Base-by-base conservation (phyloP, 2,888 invertebrate species). In the Rotaria macrura region DNA sequence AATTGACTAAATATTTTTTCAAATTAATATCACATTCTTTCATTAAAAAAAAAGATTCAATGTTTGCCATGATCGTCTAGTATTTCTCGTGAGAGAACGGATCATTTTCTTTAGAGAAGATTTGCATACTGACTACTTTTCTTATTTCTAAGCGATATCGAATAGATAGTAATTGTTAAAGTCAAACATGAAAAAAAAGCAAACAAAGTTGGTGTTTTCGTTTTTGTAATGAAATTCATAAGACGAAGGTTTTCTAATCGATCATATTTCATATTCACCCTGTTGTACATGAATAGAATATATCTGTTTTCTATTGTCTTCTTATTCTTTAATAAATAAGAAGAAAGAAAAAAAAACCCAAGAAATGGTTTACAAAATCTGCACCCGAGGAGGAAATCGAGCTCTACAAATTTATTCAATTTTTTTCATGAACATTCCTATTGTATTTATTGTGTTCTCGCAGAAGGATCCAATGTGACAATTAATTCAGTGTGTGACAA, bases 321-420 rank as follows among this genome's bases (percentile, higher is more conserved):
- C 65, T 54, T 54, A 54, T 65, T 17, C 34, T 34, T 65, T 6
- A 34, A 65, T 20, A 65, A 14, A 65, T 65, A 29, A 65, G 17
- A 47, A 47, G 47, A 47, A 34, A 34, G 38, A 4, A 5, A 20
- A 14, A 25, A 54, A 25, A 25, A 54, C 23, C 52, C 7, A 52
- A 52, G 23, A 1, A 52, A 54, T 54, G 23, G 34, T 65, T 47
- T 14, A 49, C 6, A 20, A 65, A 65, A 65, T 65, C 4, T 65
- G 12, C 65, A 65, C 65, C 34, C 34, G 38, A 65, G 34, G 20
- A 65, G 65, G 65, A 65, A 65, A 65, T 65, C 38, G 17, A 65
- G 65, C 65, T 29, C 34, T 65, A 65, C 65, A 65, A 65, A 65
- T 65, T 65, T 65, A 65, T 65, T 65, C 65, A 65, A 65, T 65